Conservation (phyloP, 2,797 vertebrate species). For the Myripristis jacobus region DNA sequence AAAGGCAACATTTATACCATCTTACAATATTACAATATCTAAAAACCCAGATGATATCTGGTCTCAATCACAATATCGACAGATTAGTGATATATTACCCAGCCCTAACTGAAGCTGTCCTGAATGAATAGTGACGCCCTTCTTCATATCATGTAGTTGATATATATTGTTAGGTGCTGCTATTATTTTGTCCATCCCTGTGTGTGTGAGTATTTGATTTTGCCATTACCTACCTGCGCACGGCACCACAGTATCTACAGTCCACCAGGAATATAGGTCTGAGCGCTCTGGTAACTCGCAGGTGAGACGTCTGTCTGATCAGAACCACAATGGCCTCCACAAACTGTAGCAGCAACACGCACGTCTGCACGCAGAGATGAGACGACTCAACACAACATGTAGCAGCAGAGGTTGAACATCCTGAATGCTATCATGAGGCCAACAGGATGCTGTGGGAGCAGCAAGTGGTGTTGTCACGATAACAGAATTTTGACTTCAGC, state of each 20-base stretch:
- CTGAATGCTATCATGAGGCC: not conserved
- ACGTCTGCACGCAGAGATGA: slow-evolving; percentile 80
- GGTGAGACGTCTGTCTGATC: slow-evolving; percentile 94
- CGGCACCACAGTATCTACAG: slow-evolving; percentile 96
- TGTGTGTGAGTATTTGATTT: not conserved
- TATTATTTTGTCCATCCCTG: not conserved
- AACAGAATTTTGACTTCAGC: no score
- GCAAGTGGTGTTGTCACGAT: no score
- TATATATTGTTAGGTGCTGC: not conserved
- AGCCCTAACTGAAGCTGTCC: no score
- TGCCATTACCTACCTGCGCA: slow-evolving; percentile 86
- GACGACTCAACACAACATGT: slow-evolving; percentile 12
- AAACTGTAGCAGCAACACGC: slow-evolving; percentile 94
- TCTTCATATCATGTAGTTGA: not conserved
- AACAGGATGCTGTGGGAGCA: slow-evolving; percentile 2
- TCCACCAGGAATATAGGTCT: slow-evolving; percentile 98
- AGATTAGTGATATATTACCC: no score
- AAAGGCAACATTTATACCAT: no score
- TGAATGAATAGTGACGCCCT: no score
- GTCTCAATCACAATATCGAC: no score
- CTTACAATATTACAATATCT: no score
- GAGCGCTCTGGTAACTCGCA: slow-evolving; percentile 95
- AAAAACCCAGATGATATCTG: no score
- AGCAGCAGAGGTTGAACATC: not conserved
- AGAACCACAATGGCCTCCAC: slow-evolving; percentile 96